Base-by-base conservation (phyloP, 2,888 invertebrate species). In the Crocallis elinguaria region DNA sequence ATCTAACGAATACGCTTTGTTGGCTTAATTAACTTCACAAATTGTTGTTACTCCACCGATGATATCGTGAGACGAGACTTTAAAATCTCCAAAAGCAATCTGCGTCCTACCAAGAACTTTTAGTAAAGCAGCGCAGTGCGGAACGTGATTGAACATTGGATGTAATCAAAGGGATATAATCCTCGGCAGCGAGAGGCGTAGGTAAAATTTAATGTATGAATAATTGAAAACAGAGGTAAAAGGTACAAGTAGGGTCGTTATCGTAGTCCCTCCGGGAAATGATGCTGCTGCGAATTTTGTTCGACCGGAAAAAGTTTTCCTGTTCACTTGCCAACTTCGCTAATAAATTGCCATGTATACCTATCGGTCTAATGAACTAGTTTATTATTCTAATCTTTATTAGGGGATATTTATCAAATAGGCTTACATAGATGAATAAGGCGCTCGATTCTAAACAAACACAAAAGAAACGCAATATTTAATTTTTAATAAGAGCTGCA, bases 201-300 rank as follows among this genome's bases (percentile, higher is more conserved):
- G 66, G 71, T 71, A 69, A 77, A 84, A 81, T 85, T 82, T 79
- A 80, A 83, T 82, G 80, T 82, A 84, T 84, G 86, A 83, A 87
- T 86, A 88, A 87, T 86, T 87, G 84, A 85, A 85, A 83, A 85
- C 81, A 81, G 76, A 82, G 81, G 83, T 79, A 79, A 80, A 79
- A 82, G 80, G 80, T 78, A 79, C 74, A 80, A 83, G 81, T 79
- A 81, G 77, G 79, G 79, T 83, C 83, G 82, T 86, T 86, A 84
- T 77, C 75, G 77, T 63, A 69, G 71, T 71, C 73, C 84, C 81
- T 76, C 58, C 64, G 86, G 87, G 86, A 85, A 84, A 82, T 84
- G 77, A 81, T 69, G 70, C 73, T 67, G 69, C 67, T 75, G 69
- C 72, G 75, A 77, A 75, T 80, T 83, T 78, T 78, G 75, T 76